Percentiles rank a stretch among this genome's conserved stretches.
These are phyloP conservation scores for Sciurus vulgaris DNA, from an alignment of 2,797 vertebrate genomes.

Conservation along the genomic window DNA sequence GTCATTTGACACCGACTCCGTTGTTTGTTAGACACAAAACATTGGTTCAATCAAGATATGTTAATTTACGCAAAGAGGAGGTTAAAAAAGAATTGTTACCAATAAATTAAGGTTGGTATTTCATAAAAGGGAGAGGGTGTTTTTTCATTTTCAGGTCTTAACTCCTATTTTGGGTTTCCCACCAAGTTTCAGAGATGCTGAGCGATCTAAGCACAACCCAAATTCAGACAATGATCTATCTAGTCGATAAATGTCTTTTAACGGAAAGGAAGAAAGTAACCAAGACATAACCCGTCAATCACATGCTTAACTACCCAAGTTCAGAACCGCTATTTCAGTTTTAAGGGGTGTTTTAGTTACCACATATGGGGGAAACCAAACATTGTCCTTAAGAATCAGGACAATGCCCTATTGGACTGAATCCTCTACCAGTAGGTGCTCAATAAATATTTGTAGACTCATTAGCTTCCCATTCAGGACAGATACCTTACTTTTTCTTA, in stretches of 20 bases:
- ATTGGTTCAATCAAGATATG: constrained; percentile 9
- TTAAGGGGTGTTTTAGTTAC: constrained; percentile 4
- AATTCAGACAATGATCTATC: not conserved
- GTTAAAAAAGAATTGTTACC: constrained; percentile 41
- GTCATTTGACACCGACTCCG: not conserved
- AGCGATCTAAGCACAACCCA: constrained; percentile 4
- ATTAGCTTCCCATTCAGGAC: not conserved
- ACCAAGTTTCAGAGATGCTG: constrained; percentile 27
- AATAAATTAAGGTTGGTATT: not conserved
- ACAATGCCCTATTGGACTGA: not conserved
- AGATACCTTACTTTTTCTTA: not conserved
- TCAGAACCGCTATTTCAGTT: constrained; percentile 52
- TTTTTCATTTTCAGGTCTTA: constrained; percentile 52
- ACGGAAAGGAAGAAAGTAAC: constrained; percentile 25
- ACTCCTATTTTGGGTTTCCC: constrained; percentile 44
- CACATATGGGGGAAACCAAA: not conserved
- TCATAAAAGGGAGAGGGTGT: not conserved
- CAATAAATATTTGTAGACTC: not conserved
- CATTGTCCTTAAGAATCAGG: not conserved
- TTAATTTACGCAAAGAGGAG: constrained; percentile 16
- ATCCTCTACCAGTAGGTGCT: not conserved
- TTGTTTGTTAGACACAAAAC: constrained; percentile 40
- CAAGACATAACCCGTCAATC: not conserved
- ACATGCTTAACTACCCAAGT: constrained; percentile 4
- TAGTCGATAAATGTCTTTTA: constrained; percentile 27